These are phyloP conservation scores for Acanthiza pusilla DNA, from an alignment of 2,797 vertebrate species.

Conservation along the genomic window DNA sequence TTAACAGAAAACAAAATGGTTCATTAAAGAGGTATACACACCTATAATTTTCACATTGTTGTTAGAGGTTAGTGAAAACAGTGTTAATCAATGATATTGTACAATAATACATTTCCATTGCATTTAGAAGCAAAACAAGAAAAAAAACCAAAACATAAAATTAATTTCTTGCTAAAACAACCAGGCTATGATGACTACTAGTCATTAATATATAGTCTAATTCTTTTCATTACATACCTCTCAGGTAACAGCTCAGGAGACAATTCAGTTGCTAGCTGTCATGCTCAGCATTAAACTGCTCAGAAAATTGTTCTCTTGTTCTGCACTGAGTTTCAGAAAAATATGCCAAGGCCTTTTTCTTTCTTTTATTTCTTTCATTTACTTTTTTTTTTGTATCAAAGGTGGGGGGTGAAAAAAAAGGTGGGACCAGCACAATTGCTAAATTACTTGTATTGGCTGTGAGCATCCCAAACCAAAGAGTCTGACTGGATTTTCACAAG, in stretches of 20 bases:
- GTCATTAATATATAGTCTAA: not conserved
- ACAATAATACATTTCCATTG: not conserved
- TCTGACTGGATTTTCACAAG: not conserved
- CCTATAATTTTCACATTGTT: not conserved
- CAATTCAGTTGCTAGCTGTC: not conserved
- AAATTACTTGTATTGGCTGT: not conserved
- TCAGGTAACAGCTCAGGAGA: not conserved
- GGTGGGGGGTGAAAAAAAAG: not conserved
- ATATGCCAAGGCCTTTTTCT: not conserved
- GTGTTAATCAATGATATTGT: not conserved
- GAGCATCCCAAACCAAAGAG: not conserved
- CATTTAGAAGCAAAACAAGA: not conserved
- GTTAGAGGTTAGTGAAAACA: slow-evolving; percentile 1
- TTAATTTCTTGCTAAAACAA: not conserved
- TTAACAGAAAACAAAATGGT: not conserved
- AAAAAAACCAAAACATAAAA: not conserved
- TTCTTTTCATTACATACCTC: not conserved
- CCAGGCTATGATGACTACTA: not conserved
- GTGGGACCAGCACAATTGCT: not conserved
- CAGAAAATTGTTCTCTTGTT: not conserved
- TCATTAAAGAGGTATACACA: not conserved
- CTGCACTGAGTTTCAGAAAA: not conserved
- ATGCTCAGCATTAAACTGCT: not conserved
- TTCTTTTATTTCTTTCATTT: not conserved
- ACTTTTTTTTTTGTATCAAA: not conserved